Evolutionary conservation across 2,113 vertebrate species (phyloP).

Genomic region (Lethenteron reissneri): DNA sequence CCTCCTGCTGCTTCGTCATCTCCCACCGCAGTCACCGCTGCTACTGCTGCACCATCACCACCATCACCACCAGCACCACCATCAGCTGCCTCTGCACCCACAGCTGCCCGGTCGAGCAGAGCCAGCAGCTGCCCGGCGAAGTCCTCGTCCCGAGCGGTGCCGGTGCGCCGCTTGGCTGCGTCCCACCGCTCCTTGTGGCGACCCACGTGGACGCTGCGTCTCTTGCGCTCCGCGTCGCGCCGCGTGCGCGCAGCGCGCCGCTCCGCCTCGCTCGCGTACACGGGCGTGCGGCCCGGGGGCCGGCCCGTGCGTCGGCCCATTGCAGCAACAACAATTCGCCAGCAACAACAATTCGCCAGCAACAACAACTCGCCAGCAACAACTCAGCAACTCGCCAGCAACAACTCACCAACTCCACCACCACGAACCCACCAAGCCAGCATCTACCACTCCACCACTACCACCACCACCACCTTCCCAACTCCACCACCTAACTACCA

Average conservation of each 20-base stretch:
- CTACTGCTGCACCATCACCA: neutral
- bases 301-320: neutral
- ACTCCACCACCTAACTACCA: too few relatives aligned
- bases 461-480: too few relatives aligned
- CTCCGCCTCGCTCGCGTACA: constrained; percentile 3
- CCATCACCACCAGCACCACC: neutral
- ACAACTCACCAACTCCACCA: too few relatives aligned
- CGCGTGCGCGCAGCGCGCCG: neutral
- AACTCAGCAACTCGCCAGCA: too few relatives aligned
- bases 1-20: neutral
- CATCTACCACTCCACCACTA: too few relatives aligned
- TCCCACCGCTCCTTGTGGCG: neutral
- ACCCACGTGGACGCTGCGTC: neutral
- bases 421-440: too few relatives aligned
- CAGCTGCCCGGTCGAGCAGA: neutral
- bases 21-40: neutral
- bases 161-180: neutral
- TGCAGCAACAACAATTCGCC: neutral
- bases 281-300: neutral
- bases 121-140: neutral
- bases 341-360: too few relatives aligned
- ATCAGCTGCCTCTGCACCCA: neutral
- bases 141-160: constrained; percentile 2
- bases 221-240: neutral
- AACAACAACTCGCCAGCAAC: too few relatives aligned